Conservation (phyloP, 2,888 invertebrate genomes). For the Agrotis segetum region DNA sequence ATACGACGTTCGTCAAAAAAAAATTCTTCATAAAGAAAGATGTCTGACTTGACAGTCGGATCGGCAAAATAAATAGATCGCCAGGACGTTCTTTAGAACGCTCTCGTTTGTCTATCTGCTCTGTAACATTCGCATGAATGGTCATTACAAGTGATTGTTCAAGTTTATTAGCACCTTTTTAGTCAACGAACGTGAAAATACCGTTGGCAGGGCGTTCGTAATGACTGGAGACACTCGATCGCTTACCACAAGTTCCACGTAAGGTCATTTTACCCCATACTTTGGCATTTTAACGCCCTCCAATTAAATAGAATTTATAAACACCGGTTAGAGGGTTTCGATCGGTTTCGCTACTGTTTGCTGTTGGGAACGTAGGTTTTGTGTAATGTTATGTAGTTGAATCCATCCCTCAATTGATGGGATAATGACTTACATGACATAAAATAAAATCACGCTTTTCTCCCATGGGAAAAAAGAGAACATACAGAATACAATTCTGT, state of each 20-base stretch:
- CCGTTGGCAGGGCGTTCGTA: constrained; percentile 21
- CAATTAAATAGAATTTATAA: constrained; percentile 74
- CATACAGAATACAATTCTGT: no score
- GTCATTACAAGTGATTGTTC: no score
- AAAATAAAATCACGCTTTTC: no score
- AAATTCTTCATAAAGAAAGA: no score
- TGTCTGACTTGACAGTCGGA: no score
- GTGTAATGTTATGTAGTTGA: neutral
- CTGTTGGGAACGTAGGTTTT: constrained; percentile 6
- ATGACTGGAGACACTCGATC: constrained; percentile 56
- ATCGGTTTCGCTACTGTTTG: constrained; percentile 44
- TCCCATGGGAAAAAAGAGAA: no score
- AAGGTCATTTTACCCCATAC: constrained; percentile 66
- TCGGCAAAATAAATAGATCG: no score
- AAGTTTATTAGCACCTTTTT: constrained; percentile 10
- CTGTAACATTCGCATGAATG: no score
- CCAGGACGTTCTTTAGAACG: no score
- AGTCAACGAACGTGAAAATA: constrained; percentile 61
- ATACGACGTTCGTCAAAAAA: no score
- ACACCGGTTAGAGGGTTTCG: constrained; percentile 54
- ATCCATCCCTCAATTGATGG: neutral
- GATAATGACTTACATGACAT: no score
- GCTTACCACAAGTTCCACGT: constrained; percentile 55
- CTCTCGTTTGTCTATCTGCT: no score
- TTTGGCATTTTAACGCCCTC: constrained; percentile 74